Base-by-base conservation (phyloP, 2,113 vertebrate species). In the Clupea harengus region DNA sequence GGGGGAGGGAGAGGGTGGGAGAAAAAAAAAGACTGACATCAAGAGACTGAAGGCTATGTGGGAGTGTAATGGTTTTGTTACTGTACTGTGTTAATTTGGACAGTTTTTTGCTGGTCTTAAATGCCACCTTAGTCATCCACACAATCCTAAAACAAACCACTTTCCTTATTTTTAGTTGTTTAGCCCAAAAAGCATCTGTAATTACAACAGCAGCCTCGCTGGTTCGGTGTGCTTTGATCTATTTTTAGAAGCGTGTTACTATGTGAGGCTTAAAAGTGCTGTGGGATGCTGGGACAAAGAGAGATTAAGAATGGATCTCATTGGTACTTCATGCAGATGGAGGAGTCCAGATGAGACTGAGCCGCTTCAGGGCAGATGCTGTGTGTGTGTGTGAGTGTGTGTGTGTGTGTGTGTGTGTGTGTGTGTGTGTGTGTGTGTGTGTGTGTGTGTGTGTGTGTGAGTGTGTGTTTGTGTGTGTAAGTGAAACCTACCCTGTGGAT, bases 401-500 rank as follows among this genome's bases (percentile, higher is more conserved):
- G 50, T 52, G 50, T 52, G 50, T 15, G 1, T 15, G 11, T 52
- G 9, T 1, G 1, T 49, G 6, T 49, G 47, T 49, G 52, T 20
- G 11, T 52, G 50, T 52, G 13, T 57, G 52, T 57, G 52, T 57
- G 18, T n/a, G 46, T 57, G 52, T 57, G 52, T 57, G 52, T 18
- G 52, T 20, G 18, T 57, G 52, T 57, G 52, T 57, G 52, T 57
- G 52, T 57, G 52, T 57, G 52, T 57, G 52, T 57, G 52, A 20
- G 17, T 57, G 52, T 57, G 52, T 20, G 52, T 20, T 17, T 20
- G 52, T 20, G 17, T 3, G 67, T 83, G 80, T 80, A 60, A 28
- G 46, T 46, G 72, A 88, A 83, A 93, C 95, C 90, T 88, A 96
- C 95, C 94, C 93, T 86, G 93, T 90, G 89, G 94, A 89, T 91